These are phyloP conservation scores for Etheostoma spectabile DNA, from an alignment of 2,113 vertebrate genomes.

Conservation along the genomic window DNA sequence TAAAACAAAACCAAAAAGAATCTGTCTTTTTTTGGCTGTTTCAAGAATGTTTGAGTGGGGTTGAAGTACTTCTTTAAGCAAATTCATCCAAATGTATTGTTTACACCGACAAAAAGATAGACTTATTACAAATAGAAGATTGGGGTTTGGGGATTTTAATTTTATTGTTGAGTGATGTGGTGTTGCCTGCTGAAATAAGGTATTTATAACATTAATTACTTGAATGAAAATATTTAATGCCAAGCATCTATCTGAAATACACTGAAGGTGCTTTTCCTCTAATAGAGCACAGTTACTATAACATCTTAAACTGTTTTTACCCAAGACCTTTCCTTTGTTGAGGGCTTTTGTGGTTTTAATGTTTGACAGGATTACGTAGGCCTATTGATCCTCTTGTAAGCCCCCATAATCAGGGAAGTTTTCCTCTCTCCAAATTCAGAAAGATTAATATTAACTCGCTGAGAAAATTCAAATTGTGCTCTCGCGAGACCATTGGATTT, in stretches of 20 bases:
- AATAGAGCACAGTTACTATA: neutral
- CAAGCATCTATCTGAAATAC: neutral
- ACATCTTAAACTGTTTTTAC: neutral
- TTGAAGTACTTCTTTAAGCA: neutral
- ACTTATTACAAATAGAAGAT: neutral
- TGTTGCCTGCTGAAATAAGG: neutral
- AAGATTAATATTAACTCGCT: too few species aligned
- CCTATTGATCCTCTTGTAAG: slow-evolving; percentile 17
- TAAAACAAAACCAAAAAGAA: too few species aligned
- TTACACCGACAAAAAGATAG: neutral
- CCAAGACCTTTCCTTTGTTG: neutral
- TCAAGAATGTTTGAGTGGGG: neutral
- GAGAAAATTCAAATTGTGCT: too few species aligned
- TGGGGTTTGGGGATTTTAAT: too few species aligned
- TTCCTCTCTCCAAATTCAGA: slow-evolving; percentile 8
- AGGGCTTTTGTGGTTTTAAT: neutral
- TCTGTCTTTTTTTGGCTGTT: neutral
- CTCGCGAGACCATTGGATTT: too few species aligned
- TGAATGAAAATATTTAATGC: neutral
- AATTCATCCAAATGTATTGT: neutral
- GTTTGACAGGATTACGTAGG: slow-evolving; percentile 22
- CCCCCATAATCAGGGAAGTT: slow-evolving; percentile 34
- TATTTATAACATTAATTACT: too few species aligned
- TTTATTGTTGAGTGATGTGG: neutral
- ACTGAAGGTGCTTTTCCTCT: neutral